A percentile compares a stretch with the other conserved stretches of the same genome.
Conservation (phyloP, 2,888 invertebrate species). For the Leptarthrus brevirostris region DNA sequence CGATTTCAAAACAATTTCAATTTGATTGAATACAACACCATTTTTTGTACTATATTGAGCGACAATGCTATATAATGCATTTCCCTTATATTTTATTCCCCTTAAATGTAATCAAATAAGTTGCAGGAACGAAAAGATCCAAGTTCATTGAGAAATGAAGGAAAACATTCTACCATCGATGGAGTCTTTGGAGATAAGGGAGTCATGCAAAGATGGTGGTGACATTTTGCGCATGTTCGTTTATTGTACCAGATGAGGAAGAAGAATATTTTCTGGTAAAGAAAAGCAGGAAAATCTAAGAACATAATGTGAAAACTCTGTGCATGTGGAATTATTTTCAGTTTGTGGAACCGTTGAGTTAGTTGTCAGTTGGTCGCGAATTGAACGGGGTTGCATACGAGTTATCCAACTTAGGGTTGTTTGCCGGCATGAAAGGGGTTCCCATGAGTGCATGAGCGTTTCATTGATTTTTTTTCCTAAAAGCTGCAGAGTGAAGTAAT, state of each 20-base stretch:
- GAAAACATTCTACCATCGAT: too few relatives aligned
- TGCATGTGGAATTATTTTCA: conserved; percentile 28
- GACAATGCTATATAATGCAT: too few relatives aligned
- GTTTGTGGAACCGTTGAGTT: conserved; percentile 18
- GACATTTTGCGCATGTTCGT: conserved; percentile 17
- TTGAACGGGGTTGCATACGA: conserved; percentile 25
- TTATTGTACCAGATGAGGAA: neutral
- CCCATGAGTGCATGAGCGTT: conserved; percentile 14
- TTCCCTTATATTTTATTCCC: too few relatives aligned
- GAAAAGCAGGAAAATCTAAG: conserved; percentile 3
- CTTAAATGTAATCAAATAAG: too few relatives aligned
- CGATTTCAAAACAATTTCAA: too few relatives aligned
- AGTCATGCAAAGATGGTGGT: too few relatives aligned
- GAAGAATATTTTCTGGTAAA: conserved; percentile 6
- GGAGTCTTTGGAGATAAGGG: too few relatives aligned
- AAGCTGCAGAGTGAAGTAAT: conserved; percentile 13
- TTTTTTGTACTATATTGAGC: too few relatives aligned
- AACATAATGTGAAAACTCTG: conserved; percentile 11
- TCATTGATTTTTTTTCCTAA: conserved; percentile 25
- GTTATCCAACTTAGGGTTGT: neutral
- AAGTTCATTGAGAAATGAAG: too few relatives aligned
- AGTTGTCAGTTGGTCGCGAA: conserved; percentile 24
- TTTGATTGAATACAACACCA: too few relatives aligned
- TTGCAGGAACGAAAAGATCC: too few relatives aligned
- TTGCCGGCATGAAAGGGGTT: conserved; percentile 23